These are phyloP conservation scores for Embidobia sp. DNA, from an alignment of 2,888 invertebrate species.

Conservation along the genomic window DNA sequence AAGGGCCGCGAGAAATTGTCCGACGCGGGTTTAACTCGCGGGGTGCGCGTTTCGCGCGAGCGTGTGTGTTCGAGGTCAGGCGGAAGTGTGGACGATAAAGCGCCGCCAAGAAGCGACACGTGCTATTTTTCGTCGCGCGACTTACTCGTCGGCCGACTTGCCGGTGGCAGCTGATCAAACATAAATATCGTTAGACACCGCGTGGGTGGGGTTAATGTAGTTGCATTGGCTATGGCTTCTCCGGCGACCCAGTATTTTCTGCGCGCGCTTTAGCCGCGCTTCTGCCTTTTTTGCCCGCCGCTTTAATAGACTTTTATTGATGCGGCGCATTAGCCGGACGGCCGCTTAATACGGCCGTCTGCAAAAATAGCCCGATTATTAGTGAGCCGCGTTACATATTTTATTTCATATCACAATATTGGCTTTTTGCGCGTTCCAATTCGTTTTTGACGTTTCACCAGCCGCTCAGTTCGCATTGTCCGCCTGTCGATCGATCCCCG, in stretches of 20 bases:
- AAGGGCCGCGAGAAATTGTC: no score
- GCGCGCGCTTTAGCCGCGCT: slow-evolving; percentile 16
- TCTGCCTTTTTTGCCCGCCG: slow-evolving; percentile 10
- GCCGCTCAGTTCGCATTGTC: background rate
- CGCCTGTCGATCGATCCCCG: slow-evolving; percentile 19
- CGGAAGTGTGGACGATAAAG: no score
- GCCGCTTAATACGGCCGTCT: slow-evolving; percentile 29
- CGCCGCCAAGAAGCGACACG: no score
- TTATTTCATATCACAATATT: slow-evolving; percentile 25
- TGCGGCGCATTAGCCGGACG: slow-evolving; percentile 12
- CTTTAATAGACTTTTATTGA: slow-evolving; percentile 24
- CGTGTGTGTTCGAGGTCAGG: no score
- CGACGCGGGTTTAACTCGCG: no score
- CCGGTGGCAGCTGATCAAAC: slow-evolving; percentile 79
- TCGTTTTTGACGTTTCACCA: slow-evolving; percentile 13
- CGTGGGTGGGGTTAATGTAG: slow-evolving; percentile 73
- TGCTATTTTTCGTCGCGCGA: no score
- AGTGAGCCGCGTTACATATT: slow-evolving; percentile 14
- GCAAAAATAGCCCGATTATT: slow-evolving; percentile 14
- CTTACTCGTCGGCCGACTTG: no score
- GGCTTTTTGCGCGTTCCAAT: slow-evolving; percentile 12
- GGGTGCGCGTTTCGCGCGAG: no score
- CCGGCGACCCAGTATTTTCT: slow-evolving; percentile 54
- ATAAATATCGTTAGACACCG: slow-evolving; percentile 73
- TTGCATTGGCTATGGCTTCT: slow-evolving; percentile 72